A percentile compares a stretch with the other conserved stretches of the same genome.
These are phyloP conservation scores for Mylabris phalerata DNA, from an alignment of 1,140 invertebrate species.

Conservation along the genomic window DNA sequence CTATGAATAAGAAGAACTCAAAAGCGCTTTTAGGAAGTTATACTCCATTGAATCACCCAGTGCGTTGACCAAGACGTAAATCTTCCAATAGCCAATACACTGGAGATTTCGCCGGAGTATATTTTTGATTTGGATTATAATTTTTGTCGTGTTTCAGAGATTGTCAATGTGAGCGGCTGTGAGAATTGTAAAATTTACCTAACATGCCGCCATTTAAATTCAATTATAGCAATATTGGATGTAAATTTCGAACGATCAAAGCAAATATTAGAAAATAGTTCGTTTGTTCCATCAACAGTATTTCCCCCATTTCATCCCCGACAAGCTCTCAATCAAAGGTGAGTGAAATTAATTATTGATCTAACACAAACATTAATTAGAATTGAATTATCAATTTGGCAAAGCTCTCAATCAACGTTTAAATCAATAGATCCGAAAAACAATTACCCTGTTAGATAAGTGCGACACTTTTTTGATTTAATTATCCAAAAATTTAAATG, in stretches of 20 bases:
- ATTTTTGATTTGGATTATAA: too few species aligned
- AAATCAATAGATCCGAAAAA: too few species aligned
- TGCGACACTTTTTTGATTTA: not conserved
- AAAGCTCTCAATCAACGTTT: too few species aligned
- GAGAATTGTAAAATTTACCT: conserved; percentile 31
- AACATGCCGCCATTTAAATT: conserved; percentile 33
- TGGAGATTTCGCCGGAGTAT: too few species aligned
- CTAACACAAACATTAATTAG: too few species aligned
- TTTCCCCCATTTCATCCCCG: conserved; percentile 30
- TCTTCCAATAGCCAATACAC: too few species aligned
- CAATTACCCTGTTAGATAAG: too few species aligned
- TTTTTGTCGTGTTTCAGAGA: conserved; percentile 26
- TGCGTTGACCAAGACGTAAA: too few species aligned
- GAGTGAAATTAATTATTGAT: not conserved
- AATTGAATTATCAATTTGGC: too few species aligned
- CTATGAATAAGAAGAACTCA: too few species aligned
- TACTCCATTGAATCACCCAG: too few species aligned
- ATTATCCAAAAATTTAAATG: not conserved
- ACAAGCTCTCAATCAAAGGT: conserved; percentile 33
- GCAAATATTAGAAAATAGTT: not conserved
- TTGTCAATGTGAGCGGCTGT: conserved; percentile 32
- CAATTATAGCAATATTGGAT: conserved; percentile 35
- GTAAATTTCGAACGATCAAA: conserved; percentile 15
- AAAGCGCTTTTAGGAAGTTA: too few species aligned
- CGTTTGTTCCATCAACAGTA: not conserved